A percentile compares a stretch with the other conserved stretches of the same genome.
These are phyloP conservation scores for Thamnophis elegans DNA, from an alignment of 2,797 vertebrate genomes.

Conservation along the genomic window DNA sequence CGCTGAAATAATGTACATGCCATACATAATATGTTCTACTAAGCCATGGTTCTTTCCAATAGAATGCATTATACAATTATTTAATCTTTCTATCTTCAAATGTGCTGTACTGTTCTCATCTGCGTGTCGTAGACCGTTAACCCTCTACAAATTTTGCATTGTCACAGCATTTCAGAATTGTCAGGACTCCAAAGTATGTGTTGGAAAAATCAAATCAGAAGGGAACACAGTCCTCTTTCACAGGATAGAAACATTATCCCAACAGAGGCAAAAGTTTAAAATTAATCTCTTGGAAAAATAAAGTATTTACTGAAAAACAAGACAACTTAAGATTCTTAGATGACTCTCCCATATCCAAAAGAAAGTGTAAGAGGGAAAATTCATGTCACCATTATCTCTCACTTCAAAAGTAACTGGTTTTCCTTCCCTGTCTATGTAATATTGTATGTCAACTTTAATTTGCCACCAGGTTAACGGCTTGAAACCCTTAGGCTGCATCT, in stretches of 20 bases:
- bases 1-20: background rate
- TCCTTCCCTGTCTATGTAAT: background rate
- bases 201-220: background rate
- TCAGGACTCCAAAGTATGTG: background rate
- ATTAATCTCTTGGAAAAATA: background rate
- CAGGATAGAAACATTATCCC: slow-evolving; percentile 39
- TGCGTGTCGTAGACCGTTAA: background rate
- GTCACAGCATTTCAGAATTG: background rate
- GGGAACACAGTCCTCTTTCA: background rate
- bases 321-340: slow-evolving; percentile 41
- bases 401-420: background rate
- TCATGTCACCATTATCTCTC: background rate
- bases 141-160: background rate
- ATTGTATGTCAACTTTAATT: background rate
- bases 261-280: background rate
- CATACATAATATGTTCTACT: background rate
- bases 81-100: background rate
- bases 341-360: background rate
- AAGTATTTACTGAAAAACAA: background rate
- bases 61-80: background rate
- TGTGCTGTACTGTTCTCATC: background rate
- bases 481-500: slow-evolving; percentile 52
- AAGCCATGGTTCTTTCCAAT: background rate
- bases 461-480: slow-evolving; percentile 8
- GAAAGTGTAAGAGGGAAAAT: background rate